Evolutionary conservation across 2,113 vertebrate species (phyloP).

Genomic region (Myotis davidii): DNA sequence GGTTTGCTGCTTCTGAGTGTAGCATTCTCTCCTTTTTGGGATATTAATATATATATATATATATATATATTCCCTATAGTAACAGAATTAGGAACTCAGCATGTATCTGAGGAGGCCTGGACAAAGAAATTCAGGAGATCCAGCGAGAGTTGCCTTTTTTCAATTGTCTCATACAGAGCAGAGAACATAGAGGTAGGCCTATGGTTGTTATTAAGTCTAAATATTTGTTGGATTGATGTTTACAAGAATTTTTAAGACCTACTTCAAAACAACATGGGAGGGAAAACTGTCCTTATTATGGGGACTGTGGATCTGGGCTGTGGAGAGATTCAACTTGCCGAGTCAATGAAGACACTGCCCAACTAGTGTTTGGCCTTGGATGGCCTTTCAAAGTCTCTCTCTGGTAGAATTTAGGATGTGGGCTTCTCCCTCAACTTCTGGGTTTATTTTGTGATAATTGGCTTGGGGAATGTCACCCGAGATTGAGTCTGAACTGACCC

Average conservation of each 20-base stretch:
- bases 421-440: not conserved
- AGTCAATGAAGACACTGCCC: not conserved
- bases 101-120: not conserved
- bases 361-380: not conserved
- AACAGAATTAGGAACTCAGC: not conserved
- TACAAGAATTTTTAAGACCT: too few species aligned
- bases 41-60: too few species aligned
- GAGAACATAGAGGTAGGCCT: not conserved
- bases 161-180: not conserved
- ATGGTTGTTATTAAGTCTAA: not conserved
- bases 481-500: not conserved
- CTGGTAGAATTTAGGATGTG: not conserved
- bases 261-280: not conserved
- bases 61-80: not conserved
- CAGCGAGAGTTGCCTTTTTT: accelerated
- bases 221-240: not conserved
- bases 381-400: not conserved
- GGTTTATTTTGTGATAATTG: not conserved
- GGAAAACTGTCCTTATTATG: not conserved
- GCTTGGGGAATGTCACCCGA: not conserved
- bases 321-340: accelerated
- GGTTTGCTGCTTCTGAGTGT: not conserved
- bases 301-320: not conserved
- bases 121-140: not conserved
- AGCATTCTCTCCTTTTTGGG: not conserved